Evolutionary conservation across 37 sponge, comb jelly and placozoan species (phyloP).

Genomic region (Oopsacas minuta): DNA sequence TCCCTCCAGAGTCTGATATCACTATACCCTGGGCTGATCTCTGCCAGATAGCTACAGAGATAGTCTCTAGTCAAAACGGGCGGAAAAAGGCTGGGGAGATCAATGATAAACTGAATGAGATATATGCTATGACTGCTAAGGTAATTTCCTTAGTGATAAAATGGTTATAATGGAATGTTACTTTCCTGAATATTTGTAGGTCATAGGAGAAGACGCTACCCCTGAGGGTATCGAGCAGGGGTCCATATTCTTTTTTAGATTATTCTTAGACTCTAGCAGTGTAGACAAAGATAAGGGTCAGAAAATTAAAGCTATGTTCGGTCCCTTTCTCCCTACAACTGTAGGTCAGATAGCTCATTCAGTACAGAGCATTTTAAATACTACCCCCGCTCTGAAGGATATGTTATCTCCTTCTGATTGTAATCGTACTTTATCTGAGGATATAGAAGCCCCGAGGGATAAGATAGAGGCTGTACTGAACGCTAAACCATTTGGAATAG

Average conservation of each 20-base stretch:
- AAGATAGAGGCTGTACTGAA: not conserved
- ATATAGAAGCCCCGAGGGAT: not conserved
- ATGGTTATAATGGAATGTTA: no score
- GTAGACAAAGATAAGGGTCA: not conserved
- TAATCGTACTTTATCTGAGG: not conserved
- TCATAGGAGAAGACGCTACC: not conserved
- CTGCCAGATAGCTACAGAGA: not conserved
- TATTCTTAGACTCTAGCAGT: not conserved
- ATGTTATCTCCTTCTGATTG: not conserved
- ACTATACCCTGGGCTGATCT: not conserved
- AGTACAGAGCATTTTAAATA: not conserved
- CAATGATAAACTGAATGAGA: not conserved
- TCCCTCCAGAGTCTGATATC: not conserved
- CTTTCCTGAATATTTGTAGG: not conserved
- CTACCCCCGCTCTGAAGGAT: not conserved
- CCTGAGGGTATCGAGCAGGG: not conserved
- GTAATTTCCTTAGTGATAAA: no score
- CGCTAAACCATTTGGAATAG: not conserved
- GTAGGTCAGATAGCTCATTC: not conserved
- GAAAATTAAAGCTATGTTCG: constrained; percentile 14
- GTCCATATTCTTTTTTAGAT: not conserved
- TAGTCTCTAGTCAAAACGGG: not conserved
- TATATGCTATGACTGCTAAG: not conserved
- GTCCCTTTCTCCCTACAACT: constrained; percentile 19
- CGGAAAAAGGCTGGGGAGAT: not conserved